A percentile compares a stretch with the other conserved stretches of the same genome.
Conservation (phyloP, 2,113 vertebrate genomes). For the Rattus rattus region DNA sequence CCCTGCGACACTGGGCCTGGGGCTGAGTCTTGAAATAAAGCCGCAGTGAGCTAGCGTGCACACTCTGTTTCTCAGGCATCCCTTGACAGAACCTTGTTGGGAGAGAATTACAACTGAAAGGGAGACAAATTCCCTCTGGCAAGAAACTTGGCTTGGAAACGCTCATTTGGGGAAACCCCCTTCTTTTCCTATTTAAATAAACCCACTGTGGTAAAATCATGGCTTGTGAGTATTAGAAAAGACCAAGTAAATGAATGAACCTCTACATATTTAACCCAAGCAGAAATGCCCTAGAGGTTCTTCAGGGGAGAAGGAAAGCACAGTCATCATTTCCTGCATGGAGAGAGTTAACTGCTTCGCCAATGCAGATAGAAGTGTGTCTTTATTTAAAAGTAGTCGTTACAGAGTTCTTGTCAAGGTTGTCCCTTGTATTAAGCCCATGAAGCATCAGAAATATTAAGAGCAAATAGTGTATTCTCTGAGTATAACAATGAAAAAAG, state of each 20-base stretch:
- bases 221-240: constrained; percentile 57
- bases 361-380: constrained; percentile 2
- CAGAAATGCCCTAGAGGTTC: constrained; percentile 17
- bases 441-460: neutral
- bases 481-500: neutral
- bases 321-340: constrained; percentile 7
- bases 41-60: neutral
- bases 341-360: constrained; percentile 53
- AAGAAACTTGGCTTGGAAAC: constrained; percentile 66
- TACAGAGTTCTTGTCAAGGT: constrained; percentile 17
- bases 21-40: constrained; percentile 16
- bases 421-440: neutral
- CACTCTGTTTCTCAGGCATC: constrained; percentile 6
- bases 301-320: neutral
- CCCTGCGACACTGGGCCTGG: neutral
- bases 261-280: constrained; percentile 27
- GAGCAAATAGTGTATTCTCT: neutral
- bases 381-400: constrained; percentile 48
- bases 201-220: constrained; percentile 54
- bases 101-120: constrained; percentile 73
- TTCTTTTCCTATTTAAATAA: constrained; percentile 63
- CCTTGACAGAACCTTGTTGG: constrained; percentile 56
- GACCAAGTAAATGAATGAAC: constrained; percentile 57
- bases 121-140: constrained; percentile 53
- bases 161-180: constrained; percentile 42